Evolutionary conservation across 1,140 invertebrate genomes (phyloP).

Genomic region (Drosophila lini): DNA sequence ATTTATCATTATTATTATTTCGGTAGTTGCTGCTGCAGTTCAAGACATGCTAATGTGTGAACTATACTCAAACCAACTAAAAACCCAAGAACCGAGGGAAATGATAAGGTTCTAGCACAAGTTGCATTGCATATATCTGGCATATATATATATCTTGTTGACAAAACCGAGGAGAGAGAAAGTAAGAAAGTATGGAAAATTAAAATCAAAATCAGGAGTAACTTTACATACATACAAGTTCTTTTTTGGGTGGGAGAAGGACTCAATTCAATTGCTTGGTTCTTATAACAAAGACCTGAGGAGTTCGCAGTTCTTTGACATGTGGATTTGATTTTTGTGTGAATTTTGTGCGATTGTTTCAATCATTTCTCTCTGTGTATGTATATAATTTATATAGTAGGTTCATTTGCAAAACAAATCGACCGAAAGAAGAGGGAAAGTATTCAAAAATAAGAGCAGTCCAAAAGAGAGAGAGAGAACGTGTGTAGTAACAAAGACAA

Average conservation of each 20-base stretch:
- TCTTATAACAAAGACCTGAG: constrained; percentile 52
- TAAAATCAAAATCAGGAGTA: constrained; percentile 18
- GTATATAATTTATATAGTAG: constrained; percentile 71
- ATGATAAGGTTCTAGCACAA: constrained; percentile 42
- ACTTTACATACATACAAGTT: constrained; percentile 80
- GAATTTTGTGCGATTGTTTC: constrained; percentile 75
- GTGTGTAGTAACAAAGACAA: background rate
- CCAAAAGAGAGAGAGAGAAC: constrained; percentile 49
- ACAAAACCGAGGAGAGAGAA: background rate
- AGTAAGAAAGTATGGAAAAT: constrained; percentile 5
- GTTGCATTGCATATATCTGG: constrained; percentile 46
- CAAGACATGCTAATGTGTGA: constrained; percentile 70
- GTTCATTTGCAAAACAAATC: constrained; percentile 70
- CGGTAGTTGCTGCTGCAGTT: constrained; percentile 51
- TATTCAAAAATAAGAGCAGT: constrained; percentile 52
- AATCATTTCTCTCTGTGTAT: constrained; percentile 64
- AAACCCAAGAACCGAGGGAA: constrained; percentile 25
- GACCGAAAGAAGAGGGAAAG: constrained; percentile 56
- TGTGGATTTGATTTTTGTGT: constrained; percentile 57
- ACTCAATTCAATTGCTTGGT: constrained; percentile 62
- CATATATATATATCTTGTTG: constrained; percentile 32
- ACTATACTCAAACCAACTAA: constrained; percentile 41
- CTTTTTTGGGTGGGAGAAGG: constrained; percentile 26
- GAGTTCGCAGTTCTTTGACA: constrained; percentile 39
- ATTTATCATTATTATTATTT: constrained; percentile 17